Base-by-base conservation (phyloP, 2,888 invertebrate species). In the Hydropsyche betteni region DNA sequence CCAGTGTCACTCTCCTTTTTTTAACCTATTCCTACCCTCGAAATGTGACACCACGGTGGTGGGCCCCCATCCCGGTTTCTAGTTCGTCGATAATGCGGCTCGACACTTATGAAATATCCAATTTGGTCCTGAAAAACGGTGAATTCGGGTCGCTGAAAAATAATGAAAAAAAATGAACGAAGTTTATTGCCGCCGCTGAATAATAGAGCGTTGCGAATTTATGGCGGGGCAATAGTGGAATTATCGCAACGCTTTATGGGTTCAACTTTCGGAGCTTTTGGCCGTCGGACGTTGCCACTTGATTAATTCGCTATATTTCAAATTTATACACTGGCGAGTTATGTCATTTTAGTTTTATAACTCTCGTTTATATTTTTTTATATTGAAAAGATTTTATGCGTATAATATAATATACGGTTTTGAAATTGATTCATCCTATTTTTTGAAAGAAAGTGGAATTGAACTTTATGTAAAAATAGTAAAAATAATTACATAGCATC, bases 41-140 rank as follows among this genome's bases (percentile, higher is more conserved):
- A 58, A 58, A 58, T 58, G 44, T 10, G 44, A 44, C 44, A 58
- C 58, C 58, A 16, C 58, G 4, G 24, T 8, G 58, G 14, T 24
- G 58, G 8, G 14, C 55, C 55, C 55, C 55, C 12, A 14, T 61
- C 7, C 8, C 34, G 34, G 24, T 5, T 64, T 33, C 64, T 36
- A 24, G 33, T n/a, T 64, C 68, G 70, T 69, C 6, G 51, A 64
- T 64, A 64, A 64, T 69, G 52, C 50, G 69, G 55, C 50, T 64
- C 74, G 77, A 75, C 71, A 64, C 77, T 74, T 74, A 71, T 75
- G 64, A 77, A 77, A 77, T 77, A 77, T 75, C 77, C 74, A 69
- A 71, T 75, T 75, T 74, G 70, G 70, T 58, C 7, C 52, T 16
- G 68, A 75, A 14, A 58, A 55, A 55, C 16, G 16, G n/a, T 55